Evolutionary conservation across 2,113 vertebrate species (phyloP), one percentile per base, ranked within the genome.

Genomic region (Leuciscus idus): DNA sequence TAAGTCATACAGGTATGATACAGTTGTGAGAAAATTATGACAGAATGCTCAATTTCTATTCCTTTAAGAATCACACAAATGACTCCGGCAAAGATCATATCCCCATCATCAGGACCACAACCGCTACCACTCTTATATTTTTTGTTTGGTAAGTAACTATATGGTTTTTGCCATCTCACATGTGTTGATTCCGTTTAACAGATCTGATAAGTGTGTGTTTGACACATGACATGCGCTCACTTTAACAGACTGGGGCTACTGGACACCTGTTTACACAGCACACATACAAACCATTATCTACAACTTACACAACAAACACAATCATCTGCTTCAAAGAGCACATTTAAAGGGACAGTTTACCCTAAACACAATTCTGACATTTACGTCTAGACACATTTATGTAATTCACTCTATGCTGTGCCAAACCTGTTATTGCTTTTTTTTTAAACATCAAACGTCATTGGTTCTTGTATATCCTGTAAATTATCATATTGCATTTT

Each of bases 301-400:
- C 68, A 77, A 79, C 76, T 39, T 59, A 15, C 52, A 79, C 21
- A 59, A 78, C 17, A 79, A 13, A 79, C 17, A 36, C 19, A 79
- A 7, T 13, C 11, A 2, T n/a, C 12, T 79, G 76, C 52, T 39
- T 39, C 52, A 39, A 6, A 59, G 30, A 39, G 76, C 36, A 79
- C 52, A 59, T 79, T 79, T 79, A 59, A 78, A 57, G 30, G 11
- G 57, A 68, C 72, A 83, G 61, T 88, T 62, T 19, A 72, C 33
- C 19, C 17, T 23, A 70, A 70, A 70, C 66, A 39, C 68, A 72
- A 5, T 72, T 36, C 68, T 72, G 68, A 72, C 19, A 10, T 70
- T 30, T 66, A 66, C 2, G 5, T 30, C 62, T 17, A 17, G 2
- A 7, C 12, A 33, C 64, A 33, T 66, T 36, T 10, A 70, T 70